phyloP scores from a whole-genome alignment of 2,888 invertebrate genomes.

The Hoplodrina ambigua region DNA sequence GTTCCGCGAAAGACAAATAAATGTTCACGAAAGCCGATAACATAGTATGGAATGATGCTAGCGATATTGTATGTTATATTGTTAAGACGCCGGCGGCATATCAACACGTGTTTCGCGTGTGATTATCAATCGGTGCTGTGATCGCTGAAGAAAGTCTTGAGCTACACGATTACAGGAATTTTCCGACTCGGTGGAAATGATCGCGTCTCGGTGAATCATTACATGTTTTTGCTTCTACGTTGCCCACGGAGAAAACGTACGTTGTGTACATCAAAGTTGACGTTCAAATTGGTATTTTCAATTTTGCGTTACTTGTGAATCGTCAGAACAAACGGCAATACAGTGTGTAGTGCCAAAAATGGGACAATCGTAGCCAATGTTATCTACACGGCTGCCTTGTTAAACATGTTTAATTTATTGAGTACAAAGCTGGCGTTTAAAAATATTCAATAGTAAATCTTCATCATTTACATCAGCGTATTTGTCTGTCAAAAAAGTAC shows the following conservation, averaged over 20 bases:
- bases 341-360: conserved; percentile 60
- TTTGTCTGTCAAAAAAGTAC: conserved; percentile 56
- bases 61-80: conserved; percentile 26
- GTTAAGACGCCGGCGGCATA: conserved; percentile 38
- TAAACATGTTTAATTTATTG: conserved; percentile 52
- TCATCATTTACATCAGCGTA: conserved; percentile 54
- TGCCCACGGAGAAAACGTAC: conserved; percentile 79
- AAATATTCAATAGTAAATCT: conserved; percentile 57
- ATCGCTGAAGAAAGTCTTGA: conserved; percentile 84
- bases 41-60: conserved; percentile 25
- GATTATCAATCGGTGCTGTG: conserved; percentile 73
- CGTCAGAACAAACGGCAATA: conserved; percentile 43
- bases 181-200: conserved; percentile 88
- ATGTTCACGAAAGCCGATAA: conserved; percentile 18
- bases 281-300: conserved; percentile 59
- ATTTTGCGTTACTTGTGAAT: conserved; percentile 50
- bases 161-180: conserved; percentile 86
- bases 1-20: conserved; percentile 38
- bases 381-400: conserved; percentile 43
- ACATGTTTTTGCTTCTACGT: conserved; percentile 80
- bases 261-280: conserved; percentile 62
- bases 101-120: conserved; percentile 76
- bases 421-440: conserved; percentile 41
- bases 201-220: conserved; percentile 87
- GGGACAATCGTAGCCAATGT: conserved; percentile 43